Evolutionary conservation across 2,888 invertebrate species (phyloP), one percentile per base, ranked within the genome.

Genomic region (Agrenia bidenticulata): DNA sequence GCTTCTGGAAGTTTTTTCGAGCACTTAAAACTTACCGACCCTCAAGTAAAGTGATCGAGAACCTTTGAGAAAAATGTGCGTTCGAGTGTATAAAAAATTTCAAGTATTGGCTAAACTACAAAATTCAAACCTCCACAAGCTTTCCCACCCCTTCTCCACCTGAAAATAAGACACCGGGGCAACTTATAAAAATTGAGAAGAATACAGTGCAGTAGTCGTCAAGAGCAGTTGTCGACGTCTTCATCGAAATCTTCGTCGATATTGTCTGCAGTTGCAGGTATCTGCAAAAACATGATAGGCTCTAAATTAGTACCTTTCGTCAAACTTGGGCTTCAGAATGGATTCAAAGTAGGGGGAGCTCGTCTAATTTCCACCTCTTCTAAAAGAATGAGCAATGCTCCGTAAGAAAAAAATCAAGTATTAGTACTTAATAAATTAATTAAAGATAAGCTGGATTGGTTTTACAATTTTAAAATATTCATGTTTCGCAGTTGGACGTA

Each of bases 401-500:
- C 57, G 57, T 57, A 57, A 55, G n/a, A n/a, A n/a, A n/a, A n/a
- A n/a, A n/a, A n/a, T n/a, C n/a, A n/a, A n/a, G 55, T 53, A 5
- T 26, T 21, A 21, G 7, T 24, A 7, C 19, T 53, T 21, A 49
- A 49, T 49, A 17, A 7, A 11, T 49, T 7, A 11, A 15, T 39
- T 7, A 11, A 39, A 39, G 39, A 15, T 9, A 19, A 49, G 17
- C 13, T 49, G 19, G 49, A n/a, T 5, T 11, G 49, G 19, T 15
- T n/a, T n/a, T n/a, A n/a, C n/a, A n/a, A n/a, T n/a, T n/a, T n/a
- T n/a, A n/a, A n/a, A n/a, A n/a, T 19, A 45, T 45, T 17, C n/a
- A 51, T 51, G 51, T 51, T 23, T 51, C 50, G 1, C 32, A 83
- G 83, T 42, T 87, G 86, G 82, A 78, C 82, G n/a, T 91, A 90